Evolutionary conservation across 1,140 invertebrate species (phyloP), one percentile per base, ranked within the genome.

Genomic region (Rhopalosiphum padi): DNA sequence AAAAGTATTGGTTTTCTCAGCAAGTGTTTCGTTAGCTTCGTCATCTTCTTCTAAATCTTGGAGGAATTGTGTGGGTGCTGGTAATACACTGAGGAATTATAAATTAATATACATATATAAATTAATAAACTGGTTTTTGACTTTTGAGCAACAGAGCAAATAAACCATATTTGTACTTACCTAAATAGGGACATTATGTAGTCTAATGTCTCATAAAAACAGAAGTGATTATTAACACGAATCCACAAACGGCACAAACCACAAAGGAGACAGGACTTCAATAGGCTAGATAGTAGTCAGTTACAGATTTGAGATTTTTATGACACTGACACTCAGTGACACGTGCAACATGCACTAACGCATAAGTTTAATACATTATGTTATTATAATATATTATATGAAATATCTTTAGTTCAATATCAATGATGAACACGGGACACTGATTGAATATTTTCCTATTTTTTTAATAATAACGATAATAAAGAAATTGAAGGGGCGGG

Each of bases 31-130:
- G n/a, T 93, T 55, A 25, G 68, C 7, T 7, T 93, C 91, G 18
- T 93, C 91, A 53, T 93, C 77, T 93, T 85, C 91, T 55, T 85
- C 91, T 22, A 85, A 83, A 25, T 93, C 91, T 41, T 51, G 43
- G 1, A 53, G 35, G 21, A 93, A 93, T 41, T 93, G 91, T 55
- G 77, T 85, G 7, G 91, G 91, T 6, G 91, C 91, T 21, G 91
- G 91, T 22, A 93, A 85, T 4, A 93, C 91, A 21, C 91, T 93
- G 25, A 53, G 7, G 21, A 88, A 37, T 53, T 88, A 51, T 51
- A 88, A 22, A 51, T 18, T 82, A 23, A 46, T 9, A 25, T 37
- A 4, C 15, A 18, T 82, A 82, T 88, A 51, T 51, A 88, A 22
- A 51, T 18, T 82, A 23, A 46, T 9, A 25, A 43, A 18, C 15